phyloP scores from a whole-genome alignment of 2,113 vertebrate species.

The Amia ocellicauda region DNA sequence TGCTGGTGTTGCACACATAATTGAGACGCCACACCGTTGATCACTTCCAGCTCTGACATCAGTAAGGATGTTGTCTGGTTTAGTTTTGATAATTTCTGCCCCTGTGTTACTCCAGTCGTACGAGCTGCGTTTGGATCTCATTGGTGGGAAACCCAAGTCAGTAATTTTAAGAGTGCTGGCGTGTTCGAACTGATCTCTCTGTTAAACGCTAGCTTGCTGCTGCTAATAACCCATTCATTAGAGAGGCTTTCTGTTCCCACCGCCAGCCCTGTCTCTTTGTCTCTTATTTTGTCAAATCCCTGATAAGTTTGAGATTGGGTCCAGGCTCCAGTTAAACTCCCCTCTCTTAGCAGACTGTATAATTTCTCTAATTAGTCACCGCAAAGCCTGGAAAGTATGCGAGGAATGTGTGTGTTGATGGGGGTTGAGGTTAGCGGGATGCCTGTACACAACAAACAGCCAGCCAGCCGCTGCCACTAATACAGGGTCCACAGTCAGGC shows the following conservation, averaged over 20 bases:
- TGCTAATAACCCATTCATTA: too few relatives aligned
- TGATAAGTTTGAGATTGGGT: neutral
- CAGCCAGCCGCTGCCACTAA: neutral
- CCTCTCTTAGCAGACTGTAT: slow-evolving; percentile 25
- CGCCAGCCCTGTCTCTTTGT: neutral
- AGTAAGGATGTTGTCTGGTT: too few relatives aligned
- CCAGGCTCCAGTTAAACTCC: slow-evolving; percentile 20
- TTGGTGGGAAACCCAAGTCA: too few relatives aligned
- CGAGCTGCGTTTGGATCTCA: too few relatives aligned
- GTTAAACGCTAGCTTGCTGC: too few relatives aligned
- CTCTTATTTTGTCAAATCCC: neutral
- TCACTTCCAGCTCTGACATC: too few relatives aligned
- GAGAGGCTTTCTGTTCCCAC: neutral
- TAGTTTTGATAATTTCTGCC: too few relatives aligned
- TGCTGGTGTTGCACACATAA: too few relatives aligned
- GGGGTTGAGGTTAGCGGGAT: slow-evolving; percentile 21
- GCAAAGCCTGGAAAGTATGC: slow-evolving; percentile 35
- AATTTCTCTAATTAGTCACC: slow-evolving; percentile 44
- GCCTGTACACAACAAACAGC: slow-evolving; percentile 12
- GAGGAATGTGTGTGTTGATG: slow-evolving; percentile 38
- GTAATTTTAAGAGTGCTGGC: too few relatives aligned
- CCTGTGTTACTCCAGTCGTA: too few relatives aligned
- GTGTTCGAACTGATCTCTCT: too few relatives aligned
- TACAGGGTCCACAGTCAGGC: neutral
- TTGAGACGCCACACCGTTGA: too few relatives aligned